Evolutionary conservation across 2,888 invertebrate genomes (phyloP).

Genomic region (Pristionchus mayeri): DNA sequence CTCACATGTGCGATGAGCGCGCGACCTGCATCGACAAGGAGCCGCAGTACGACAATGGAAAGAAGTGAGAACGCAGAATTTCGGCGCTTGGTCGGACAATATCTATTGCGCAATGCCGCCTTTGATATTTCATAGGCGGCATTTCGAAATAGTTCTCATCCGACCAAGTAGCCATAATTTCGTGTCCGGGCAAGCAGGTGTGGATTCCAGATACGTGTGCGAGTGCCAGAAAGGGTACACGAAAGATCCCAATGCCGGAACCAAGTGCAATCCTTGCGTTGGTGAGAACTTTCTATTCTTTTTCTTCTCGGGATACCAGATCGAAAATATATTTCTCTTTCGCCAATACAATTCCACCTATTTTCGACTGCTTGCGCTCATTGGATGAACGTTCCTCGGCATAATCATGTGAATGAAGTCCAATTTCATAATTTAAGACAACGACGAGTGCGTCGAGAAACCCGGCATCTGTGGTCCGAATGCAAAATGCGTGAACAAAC

Average conservation of each 20-base stretch:
- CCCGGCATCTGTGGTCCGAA: constrained; percentile 48
- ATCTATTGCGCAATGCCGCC: too few species aligned
- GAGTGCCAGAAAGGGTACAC: constrained; percentile 33
- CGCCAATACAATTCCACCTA: too few species aligned
- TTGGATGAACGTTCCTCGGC: too few species aligned
- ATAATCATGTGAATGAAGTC: too few species aligned
- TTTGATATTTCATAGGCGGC: too few species aligned
- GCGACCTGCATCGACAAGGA: constrained; percentile 40
- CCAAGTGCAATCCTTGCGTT: constrained; percentile 47
- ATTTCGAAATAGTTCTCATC: too few species aligned
- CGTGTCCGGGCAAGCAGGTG: not conserved
- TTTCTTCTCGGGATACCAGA: not conserved
- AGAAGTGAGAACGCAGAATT: not conserved
- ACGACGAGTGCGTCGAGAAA: constrained; percentile 45
- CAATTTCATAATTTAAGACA: constrained; percentile 26
- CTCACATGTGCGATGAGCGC: constrained; percentile 34
- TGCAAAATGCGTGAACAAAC: constrained; percentile 43
- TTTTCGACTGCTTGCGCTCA: too few species aligned
- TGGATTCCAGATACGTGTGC: constrained; percentile 36
- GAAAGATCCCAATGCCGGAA: constrained; percentile 25
- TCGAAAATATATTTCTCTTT: too few species aligned
- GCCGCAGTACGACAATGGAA: not conserved
- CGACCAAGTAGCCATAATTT: too few species aligned
- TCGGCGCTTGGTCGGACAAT: not conserved
- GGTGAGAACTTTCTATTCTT: not conserved